Percentiles rank a stretch among this genome's conserved stretches.
phyloP scores from a whole-genome alignment of 2,888 invertebrate genomes.

The Piscicola geometra region DNA sequence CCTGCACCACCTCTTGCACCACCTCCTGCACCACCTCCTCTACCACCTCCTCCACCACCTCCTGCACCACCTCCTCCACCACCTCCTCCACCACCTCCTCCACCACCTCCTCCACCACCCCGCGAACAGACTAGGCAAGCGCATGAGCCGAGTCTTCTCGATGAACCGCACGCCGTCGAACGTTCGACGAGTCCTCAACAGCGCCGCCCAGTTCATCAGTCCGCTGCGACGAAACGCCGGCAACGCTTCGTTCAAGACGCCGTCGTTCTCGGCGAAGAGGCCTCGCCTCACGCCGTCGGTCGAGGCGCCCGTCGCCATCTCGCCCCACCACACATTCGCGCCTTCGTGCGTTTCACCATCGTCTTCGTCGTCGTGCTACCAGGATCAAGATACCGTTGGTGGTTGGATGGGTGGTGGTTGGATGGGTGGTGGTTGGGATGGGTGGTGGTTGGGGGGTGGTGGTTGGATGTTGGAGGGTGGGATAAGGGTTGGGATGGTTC shows the following conservation, averaged over 20 bases:
- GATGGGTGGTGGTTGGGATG: too few relatives aligned
- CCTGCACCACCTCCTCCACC: too few relatives aligned
- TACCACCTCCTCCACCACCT: too few relatives aligned
- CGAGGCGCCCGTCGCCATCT: not conserved
- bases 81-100: too few relatives aligned
- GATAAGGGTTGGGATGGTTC: too few relatives aligned
- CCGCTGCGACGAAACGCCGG: constrained; percentile 41
- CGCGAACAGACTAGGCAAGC: constrained; percentile 50
- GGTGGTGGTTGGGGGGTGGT: too few relatives aligned
- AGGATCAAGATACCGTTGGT: not conserved
- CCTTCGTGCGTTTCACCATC: not conserved
- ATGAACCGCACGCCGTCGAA: constrained; percentile 84
- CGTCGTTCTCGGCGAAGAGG: not conserved
- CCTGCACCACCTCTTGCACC: too few relatives aligned
- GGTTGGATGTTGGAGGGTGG: not conserved
- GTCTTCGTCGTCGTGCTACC: not conserved
- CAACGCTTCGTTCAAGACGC: constrained; percentile 2
- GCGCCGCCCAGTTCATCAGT: constrained; percentile 55
- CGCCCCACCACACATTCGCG: constrained; percentile 12
- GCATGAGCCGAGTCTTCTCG: constrained; percentile 85
- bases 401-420: not conserved
- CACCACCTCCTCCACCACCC: too few relatives aligned
- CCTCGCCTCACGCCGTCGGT: not conserved
- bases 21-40: too few relatives aligned
- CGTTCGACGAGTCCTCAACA: constrained; percentile 85